A percentile compares a stretch with the other conserved stretches of the same genome.
These are phyloP conservation scores for Anolis carolinensis DNA, from an alignment of 2,113 vertebrate species.

Conservation along the genomic window DNA sequence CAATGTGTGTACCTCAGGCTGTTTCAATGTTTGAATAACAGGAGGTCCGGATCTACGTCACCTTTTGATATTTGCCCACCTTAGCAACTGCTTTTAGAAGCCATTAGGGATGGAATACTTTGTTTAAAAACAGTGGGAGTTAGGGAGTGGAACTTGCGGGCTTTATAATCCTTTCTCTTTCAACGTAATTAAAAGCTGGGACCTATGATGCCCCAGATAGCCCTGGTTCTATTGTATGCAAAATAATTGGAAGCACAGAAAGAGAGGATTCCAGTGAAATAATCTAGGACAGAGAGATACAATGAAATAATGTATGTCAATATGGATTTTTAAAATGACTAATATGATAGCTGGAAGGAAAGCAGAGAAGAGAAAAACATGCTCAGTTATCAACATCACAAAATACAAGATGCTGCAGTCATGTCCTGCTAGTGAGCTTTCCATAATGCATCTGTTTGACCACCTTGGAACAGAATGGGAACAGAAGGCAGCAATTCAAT, in stretches of 20 bases:
- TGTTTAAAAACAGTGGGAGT: neutral
- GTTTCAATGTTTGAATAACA: neutral
- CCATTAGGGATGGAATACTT: neutral
- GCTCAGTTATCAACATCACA: neutral
- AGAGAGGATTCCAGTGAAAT: neutral
- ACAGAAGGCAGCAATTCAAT: no score
- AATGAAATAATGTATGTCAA: neutral
- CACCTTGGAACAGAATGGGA: no score
- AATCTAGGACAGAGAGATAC: neutral
- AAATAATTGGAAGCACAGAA: neutral
- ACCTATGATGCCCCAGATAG: neutral
- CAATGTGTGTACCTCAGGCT: neutral
- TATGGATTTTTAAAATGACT: neutral
- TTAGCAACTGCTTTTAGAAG: neutral
- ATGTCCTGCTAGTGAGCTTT: no score
- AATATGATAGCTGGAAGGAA: neutral
- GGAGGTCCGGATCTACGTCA: no score
- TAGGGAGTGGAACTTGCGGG: neutral
- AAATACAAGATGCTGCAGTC: neutral
- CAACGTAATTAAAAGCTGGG: neutral
- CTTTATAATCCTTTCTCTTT: neutral
- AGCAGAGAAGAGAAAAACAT: neutral
- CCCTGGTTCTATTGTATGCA: neutral
- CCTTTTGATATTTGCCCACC: neutral
- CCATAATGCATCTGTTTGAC: no score